Evolutionary conservation across 2,113 vertebrate species (phyloP).

Genomic region (Nothocercus nigrocapillus): DNA sequence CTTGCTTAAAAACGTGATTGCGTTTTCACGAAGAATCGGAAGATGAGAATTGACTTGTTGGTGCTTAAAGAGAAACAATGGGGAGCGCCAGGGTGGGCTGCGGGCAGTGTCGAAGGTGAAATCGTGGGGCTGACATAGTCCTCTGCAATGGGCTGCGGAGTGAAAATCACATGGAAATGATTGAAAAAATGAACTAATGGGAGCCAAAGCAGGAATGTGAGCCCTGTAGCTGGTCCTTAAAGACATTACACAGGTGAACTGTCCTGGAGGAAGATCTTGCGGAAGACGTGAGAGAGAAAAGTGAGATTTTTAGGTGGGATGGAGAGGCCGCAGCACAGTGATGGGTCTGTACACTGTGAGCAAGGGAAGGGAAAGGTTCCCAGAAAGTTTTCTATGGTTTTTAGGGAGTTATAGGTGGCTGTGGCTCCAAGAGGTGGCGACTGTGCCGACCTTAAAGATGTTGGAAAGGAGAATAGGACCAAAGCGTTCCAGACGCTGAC

Average conservation of each 20-base stretch:
- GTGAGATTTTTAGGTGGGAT: neutral
- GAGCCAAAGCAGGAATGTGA: neutral
- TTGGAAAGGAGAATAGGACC: neutral
- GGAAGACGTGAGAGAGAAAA: neutral
- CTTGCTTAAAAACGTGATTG: neutral
- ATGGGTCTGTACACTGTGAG: fast-evolving
- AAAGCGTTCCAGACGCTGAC: neutral
- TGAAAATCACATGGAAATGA: neutral
- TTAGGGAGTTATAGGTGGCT: neutral
- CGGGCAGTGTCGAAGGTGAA: neutral
- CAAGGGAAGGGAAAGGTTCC: neutral
- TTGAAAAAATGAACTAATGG: fast-evolving
- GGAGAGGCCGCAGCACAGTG: neutral
- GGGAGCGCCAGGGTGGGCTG: neutral
- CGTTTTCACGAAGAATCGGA: fast-evolving
- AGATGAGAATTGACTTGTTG: no score
- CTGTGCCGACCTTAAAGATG: neutral
- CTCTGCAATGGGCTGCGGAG: neutral
- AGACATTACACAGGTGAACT: neutral
- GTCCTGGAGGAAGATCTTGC: neutral
- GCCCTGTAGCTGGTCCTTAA: neutral
- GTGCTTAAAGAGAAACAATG: neutral
- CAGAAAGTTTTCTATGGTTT: neutral
- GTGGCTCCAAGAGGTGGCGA: no score
- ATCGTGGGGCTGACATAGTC: neutral